Conservation (phyloP, 2,888 invertebrate species). For the Osmoderma eremita region DNA sequence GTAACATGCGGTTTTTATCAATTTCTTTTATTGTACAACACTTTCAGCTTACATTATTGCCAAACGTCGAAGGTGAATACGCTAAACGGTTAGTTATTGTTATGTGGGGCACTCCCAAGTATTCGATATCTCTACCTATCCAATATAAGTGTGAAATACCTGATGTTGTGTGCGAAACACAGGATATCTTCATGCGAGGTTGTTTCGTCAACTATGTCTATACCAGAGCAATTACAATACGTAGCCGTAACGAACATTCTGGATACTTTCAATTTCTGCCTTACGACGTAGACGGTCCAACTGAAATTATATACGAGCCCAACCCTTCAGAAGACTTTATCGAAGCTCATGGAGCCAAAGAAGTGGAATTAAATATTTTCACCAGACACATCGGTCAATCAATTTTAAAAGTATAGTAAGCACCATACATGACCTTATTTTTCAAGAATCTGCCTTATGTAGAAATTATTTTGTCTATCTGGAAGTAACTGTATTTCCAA, state of each 20-base stretch:
- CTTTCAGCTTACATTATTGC: constrained; percentile 67
- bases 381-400: constrained; percentile 37
- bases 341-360: constrained; percentile 62
- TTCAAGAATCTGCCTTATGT: not conserved
- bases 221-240: constrained; percentile 64
- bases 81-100: constrained; percentile 61
- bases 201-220: constrained; percentile 71
- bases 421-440: not conserved
- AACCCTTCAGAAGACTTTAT: constrained; percentile 62
- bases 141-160: constrained; percentile 67
- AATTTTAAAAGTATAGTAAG: constrained; percentile 38
- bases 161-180: constrained; percentile 63
- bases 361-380: constrained; percentile 61
- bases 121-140: constrained; percentile 67
- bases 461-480: not conserved
- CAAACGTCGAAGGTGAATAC: constrained; percentile 58
- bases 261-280: constrained; percentile 59
- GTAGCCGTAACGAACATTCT: constrained; percentile 64
- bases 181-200: constrained; percentile 67
- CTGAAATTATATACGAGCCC: constrained; percentile 22
- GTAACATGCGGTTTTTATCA: constrained; percentile 15
- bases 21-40: constrained; percentile 40
- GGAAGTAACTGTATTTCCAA: too few relatives aligned
- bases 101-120: constrained; percentile 69
- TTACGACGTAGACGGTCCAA: constrained; percentile 13